Conservation (phyloP, 2,797 vertebrate species). For the Megalops cyprinoides region DNA sequence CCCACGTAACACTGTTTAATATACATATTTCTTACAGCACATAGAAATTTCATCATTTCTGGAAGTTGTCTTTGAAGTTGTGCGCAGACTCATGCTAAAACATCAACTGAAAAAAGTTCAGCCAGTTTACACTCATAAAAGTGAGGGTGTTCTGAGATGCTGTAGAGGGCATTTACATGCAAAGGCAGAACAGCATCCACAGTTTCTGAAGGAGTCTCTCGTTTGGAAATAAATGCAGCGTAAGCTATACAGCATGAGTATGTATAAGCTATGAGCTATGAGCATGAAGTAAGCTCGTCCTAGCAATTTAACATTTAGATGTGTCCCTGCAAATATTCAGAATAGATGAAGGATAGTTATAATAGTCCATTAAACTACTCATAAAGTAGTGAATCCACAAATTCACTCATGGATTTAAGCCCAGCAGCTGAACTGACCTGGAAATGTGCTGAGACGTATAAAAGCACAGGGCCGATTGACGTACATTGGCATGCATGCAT, state of each 20-base stretch:
- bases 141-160: constrained; percentile 8
- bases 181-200: background rate
- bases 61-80: too few relatives aligned
- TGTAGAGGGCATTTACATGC: background rate
- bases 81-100: too few relatives aligned
- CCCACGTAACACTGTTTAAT: too few relatives aligned
- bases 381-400: background rate
- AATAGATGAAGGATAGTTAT: background rate
- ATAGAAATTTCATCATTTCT: too few relatives aligned
- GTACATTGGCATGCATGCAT: background rate
- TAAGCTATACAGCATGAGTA: background rate
- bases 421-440: background rate
- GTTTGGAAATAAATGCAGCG: constrained; percentile 5
- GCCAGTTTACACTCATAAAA: constrained; percentile 2
- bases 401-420: background rate
- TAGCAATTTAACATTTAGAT: constrained; percentile 1
- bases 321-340: background rate
- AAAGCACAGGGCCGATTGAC: background rate
- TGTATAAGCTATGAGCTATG: too few relatives aligned
- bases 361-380: constrained; percentile 3
- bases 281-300: too few relatives aligned
- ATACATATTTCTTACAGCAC: too few relatives aligned
- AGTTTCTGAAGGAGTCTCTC: background rate
- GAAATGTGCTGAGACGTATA: background rate
- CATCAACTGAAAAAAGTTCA: background rate